A percentile compares a stretch with the other conserved stretches of the same genome.
Conservation (phyloP, 2,888 invertebrate genomes). For the Agrilus cyanescens region DNA sequence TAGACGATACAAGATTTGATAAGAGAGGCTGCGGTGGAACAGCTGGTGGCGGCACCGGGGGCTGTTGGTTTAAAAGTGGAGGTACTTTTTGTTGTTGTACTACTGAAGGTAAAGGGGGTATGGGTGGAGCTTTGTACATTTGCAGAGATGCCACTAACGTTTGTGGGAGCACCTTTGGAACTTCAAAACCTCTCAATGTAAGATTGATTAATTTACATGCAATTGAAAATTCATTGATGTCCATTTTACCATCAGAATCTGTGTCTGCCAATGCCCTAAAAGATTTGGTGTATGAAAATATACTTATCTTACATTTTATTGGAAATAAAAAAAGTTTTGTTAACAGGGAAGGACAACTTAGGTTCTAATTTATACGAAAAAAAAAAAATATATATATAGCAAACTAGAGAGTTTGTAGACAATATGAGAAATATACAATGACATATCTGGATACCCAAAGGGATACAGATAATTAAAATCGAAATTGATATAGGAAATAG, state of each 20-base stretch:
- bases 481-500: too few species aligned
- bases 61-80: slow-evolving; percentile 19
- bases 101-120: slow-evolving; percentile 20
- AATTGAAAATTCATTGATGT: slow-evolving; percentile 92
- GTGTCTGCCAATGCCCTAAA: slow-evolving; percentile 81
- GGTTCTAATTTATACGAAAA: neutral
- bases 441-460: too few species aligned
- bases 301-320: slow-evolving; percentile 3
- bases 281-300: slow-evolving; percentile 10
- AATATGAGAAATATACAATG: too few species aligned
- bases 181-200: slow-evolving; percentile 81
- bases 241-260: slow-evolving; percentile 93
- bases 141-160: slow-evolving; percentile 56
- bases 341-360: neutral
- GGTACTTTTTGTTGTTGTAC: slow-evolving; percentile 30
- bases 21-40: slow-evolving; percentile 9
- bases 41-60: slow-evolving; percentile 11
- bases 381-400: too few species aligned
- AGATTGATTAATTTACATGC: slow-evolving; percentile 92
- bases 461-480: too few species aligned
- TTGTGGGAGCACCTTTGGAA: slow-evolving; percentile 78
- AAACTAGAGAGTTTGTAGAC: too few species aligned
- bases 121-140: slow-evolving; percentile 33
- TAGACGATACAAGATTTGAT: slow-evolving; percentile 7
- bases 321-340: slow-evolving; percentile 5